Conservation (phyloP, 2,113 vertebrate genomes). For the Nesogale talazaci region DNA sequence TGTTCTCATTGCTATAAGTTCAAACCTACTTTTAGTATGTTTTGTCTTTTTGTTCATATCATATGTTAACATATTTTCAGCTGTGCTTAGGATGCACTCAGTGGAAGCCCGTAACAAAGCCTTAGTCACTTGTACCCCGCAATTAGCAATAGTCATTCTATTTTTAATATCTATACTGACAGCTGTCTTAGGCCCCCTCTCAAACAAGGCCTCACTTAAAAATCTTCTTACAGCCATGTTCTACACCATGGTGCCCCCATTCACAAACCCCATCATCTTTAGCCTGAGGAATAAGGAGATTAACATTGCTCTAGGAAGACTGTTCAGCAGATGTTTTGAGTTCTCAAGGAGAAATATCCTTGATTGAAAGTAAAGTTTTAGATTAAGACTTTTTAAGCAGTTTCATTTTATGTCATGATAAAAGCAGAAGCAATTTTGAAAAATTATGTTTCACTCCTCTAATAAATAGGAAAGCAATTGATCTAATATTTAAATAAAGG, state of each 20-base stretch:
- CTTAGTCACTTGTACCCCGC: background rate
- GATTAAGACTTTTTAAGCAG: background rate
- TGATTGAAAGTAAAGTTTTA: background rate
- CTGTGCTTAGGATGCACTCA: background rate
- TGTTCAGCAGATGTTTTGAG: background rate
- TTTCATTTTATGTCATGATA: background rate
- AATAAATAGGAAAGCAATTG: no score
- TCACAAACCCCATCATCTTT: slow-evolving; percentile 1
- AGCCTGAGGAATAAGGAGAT: background rate
- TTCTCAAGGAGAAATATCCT: background rate
- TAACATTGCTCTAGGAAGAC: background rate
- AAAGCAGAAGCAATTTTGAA: no score
- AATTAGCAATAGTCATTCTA: background rate
- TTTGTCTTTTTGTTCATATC: background rate
- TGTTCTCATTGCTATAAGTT: background rate
- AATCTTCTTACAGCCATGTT: background rate
- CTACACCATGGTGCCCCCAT: background rate
- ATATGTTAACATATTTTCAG: background rate
- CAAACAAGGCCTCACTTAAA: background rate
- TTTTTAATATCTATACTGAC: background rate
- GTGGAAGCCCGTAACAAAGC: background rate
- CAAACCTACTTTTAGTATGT: background rate
- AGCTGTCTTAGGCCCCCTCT: background rate
- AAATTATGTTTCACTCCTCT: no score
- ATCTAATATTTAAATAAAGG: no score